Base-by-base conservation (phyloP, 2,113 vertebrate genomes). In the Oostethus manadensis region DNA sequence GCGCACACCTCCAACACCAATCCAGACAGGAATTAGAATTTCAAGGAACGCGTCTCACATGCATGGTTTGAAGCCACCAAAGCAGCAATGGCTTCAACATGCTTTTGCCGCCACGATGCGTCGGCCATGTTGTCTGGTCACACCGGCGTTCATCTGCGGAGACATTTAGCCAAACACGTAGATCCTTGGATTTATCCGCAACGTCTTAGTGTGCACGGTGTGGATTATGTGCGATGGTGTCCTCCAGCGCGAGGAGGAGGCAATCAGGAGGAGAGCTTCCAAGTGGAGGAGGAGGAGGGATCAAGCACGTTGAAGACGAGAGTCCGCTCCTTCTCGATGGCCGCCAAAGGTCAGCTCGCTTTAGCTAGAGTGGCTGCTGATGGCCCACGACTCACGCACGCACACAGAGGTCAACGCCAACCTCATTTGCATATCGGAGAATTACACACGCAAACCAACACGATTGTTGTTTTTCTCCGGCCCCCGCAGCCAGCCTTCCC, bases 21-120 rank as follows among this genome's bases (percentile, higher is more conserved):
- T 80, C 70, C 71, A 86, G 81, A 80, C 83, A 74, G 73, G 81
- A 86, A 90, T 90, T 88, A 88, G 76, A 87, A 91, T 89, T 38
- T 35, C 18, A n/a, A 8, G 53, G 70, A 82, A 49, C 77, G 82
- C 82, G 78, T 70, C 17, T 35, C 50, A 33, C 29, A 4, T 33
- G n/a, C 29, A 33, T 7, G n/a, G 29, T 33, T 33, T 33, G 29
- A 33, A 33, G 29, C 29, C 29, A 33, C 29, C 29, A 33, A 33
- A 33, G 29, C 29, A 4, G 29, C 4, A 33, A 33, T 33, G 29
- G 5, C 29, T 33, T 33, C 29, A 33, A 33, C 38, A 42, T 42
- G 26, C 29, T 13, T 15, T 29, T 54, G 17, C 51, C 11, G 10
- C 17, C 51, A 6, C 33, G 1, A 8, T 17, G 47, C 10, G 21